These are phyloP conservation scores for Steinernema carpocapsae DNA, from an alignment of 2,888 invertebrate species.

Conservation along the genomic window DNA sequence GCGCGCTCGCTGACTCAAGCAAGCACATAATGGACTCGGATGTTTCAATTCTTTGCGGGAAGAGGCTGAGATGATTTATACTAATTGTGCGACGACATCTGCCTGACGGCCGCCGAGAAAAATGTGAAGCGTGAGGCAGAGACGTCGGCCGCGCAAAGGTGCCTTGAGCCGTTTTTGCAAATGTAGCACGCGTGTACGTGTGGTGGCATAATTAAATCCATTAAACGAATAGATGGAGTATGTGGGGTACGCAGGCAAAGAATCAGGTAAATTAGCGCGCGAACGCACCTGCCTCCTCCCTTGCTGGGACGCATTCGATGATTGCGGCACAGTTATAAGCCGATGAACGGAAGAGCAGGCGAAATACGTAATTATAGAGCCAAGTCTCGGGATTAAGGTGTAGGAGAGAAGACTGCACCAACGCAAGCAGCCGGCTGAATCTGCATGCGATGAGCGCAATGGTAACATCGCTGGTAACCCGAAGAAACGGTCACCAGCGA, in stretches of 20 bases:
- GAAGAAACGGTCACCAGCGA: conserved; percentile 27
- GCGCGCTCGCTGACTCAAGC: not conserved
- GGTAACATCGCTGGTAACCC: not conserved
- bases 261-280: conserved; percentile 25
- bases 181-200: not conserved
- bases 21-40: not conserved
- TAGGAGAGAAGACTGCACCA: conserved; percentile 7
- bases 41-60: conserved; percentile 29
- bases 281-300: conserved; percentile 9
- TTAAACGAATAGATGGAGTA: conserved; percentile 14
- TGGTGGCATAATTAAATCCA: conserved; percentile 30
- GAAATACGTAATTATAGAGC: conserved; percentile 28
- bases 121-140: not conserved
- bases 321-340: conserved; percentile 32
- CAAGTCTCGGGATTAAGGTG: conserved; percentile 23
- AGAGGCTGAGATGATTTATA: not conserved
- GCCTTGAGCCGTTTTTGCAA: conserved; percentile 26
- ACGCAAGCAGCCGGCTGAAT: conserved; percentile 9
- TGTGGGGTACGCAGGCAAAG: conserved; percentile 22
- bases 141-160: conserved; percentile 4
- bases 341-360: conserved; percentile 12
- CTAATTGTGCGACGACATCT: conserved; percentile 28
- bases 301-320: too few species aligned
- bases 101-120: conserved; percentile 26
- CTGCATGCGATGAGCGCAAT: not conserved